Conservation (phyloP, 37 sponge, comb jelly and placozoan species). For the Cliona cf. orientalis region DNA sequence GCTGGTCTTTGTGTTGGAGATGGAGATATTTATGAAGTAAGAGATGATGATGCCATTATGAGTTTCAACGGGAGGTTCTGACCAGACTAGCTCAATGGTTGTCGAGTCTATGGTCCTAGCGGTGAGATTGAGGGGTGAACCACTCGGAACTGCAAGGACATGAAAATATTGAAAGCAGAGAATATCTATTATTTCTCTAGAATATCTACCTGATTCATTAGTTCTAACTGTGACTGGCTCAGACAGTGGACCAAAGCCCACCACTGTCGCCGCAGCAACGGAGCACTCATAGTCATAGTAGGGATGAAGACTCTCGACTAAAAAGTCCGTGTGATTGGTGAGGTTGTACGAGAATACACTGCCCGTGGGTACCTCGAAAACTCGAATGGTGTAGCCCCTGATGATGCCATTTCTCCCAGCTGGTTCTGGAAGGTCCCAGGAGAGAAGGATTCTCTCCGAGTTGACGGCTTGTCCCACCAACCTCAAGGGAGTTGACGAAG, state of each 20-base stretch:
- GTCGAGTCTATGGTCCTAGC: background rate
- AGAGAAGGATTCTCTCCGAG: conserved; percentile 3
- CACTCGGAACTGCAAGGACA: conserved; percentile 14
- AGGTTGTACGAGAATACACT: background rate
- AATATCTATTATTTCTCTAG: conserved; percentile 14
- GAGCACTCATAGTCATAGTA: conserved; percentile 36
- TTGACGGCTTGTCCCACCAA: conserved; percentile 6
- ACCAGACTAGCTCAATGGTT: conserved; percentile 25
- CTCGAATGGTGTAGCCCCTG: conserved; percentile 5
- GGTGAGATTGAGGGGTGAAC: background rate
- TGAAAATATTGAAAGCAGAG: background rate
- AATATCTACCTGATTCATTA: background rate
- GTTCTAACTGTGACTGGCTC: background rate
- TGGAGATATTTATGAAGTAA: conserved; percentile 17
- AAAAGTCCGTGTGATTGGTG: background rate
- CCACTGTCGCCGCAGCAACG: conserved; percentile 46
- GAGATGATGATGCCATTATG: conserved; percentile 57
- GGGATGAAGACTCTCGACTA: conserved; percentile 29
- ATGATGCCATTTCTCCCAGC: conserved; percentile 42
- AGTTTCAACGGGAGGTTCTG: conserved; percentile 2
- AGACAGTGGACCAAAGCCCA: conserved; percentile 47
- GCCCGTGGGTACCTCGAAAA: background rate
- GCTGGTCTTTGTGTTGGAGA: background rate
- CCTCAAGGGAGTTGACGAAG: conserved; percentile 23
- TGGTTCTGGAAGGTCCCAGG: conserved; percentile 36